Evolutionary conservation across 1,140 invertebrate genomes (phyloP).

Genomic region (Sinella curviseta): DNA sequence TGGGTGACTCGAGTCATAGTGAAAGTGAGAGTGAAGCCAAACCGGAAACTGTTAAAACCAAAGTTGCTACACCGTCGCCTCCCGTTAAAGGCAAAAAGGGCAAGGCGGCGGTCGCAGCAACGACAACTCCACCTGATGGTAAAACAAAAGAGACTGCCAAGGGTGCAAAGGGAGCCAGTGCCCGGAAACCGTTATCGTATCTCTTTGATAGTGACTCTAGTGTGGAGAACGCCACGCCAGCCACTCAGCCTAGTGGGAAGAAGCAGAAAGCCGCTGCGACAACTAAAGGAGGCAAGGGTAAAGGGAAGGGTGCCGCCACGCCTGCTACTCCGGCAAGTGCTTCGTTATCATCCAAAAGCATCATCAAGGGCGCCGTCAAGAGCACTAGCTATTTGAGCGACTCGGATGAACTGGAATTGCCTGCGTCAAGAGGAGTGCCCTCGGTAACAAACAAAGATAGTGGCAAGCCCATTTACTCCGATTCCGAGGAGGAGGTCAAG

Average conservation of each 20-base stretch:
- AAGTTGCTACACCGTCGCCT: not conserved
- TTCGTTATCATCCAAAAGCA: constrained; percentile 9
- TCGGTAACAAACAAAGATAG: not conserved
- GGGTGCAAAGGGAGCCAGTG: too few relatives aligned
- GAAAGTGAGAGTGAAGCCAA: constrained; percentile 49
- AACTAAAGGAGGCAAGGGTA: constrained; percentile 55
- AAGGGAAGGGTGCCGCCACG: constrained; percentile 69
- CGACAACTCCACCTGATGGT: not conserved
- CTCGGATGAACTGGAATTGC: constrained; percentile 46
- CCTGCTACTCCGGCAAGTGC: constrained; percentile 45
- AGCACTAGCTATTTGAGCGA: constrained; percentile 31
- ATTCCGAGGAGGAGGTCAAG: constrained; percentile 66
- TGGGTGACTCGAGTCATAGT: constrained; percentile 42
- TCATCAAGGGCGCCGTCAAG: constrained; percentile 35
- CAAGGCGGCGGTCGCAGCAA: constrained; percentile 40
- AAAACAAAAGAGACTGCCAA: not conserved
- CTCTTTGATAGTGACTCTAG: constrained; percentile 48
- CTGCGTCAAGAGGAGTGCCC: not conserved
- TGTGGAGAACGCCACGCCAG: constrained; percentile 22
- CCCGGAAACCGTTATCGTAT: constrained; percentile 40
- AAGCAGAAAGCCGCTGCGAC: constrained; percentile 56
- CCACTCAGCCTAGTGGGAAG: constrained; percentile 51
- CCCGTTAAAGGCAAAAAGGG: constrained; percentile 26
- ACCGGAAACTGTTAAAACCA: constrained; percentile 38
- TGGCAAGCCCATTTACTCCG: constrained; percentile 67